Percentiles rank a stretch among this genome's conserved stretches.
These are phyloP conservation scores for Mythimna ferrago DNA, from an alignment of 2,888 invertebrate species.

Conservation along the genomic window DNA sequence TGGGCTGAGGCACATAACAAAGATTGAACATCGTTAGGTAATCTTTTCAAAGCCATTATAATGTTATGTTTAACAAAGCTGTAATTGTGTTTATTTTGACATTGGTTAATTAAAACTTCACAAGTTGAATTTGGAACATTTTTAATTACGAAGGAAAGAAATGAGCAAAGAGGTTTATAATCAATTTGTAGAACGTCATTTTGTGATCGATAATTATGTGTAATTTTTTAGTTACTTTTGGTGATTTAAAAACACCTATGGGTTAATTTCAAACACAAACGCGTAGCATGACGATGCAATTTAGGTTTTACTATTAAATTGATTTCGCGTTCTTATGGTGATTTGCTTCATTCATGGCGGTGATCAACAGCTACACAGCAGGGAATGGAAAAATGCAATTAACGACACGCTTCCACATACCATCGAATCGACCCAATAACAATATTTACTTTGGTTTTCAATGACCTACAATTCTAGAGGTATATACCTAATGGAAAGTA, in stretches of 20 bases:
- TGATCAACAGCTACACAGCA: neutral
- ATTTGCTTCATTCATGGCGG: neutral
- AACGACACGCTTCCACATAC: neutral
- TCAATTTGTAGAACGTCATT: neutral
- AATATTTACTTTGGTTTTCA: conserved; percentile 31
- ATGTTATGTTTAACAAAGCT: conserved; percentile 25
- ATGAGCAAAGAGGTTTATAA: conserved; percentile 25
- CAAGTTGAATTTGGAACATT: conserved; percentile 41
- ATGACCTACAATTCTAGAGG: conserved; percentile 36
- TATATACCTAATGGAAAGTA: conserved; percentile 53
- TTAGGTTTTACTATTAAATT: neutral
- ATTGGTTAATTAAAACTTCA: conserved; percentile 10
- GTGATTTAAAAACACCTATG: neutral
- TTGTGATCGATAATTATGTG: neutral
- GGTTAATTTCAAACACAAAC: neutral
- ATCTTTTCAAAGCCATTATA: conserved; percentile 76
- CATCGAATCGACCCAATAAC: neutral
- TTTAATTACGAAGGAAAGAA: neutral
- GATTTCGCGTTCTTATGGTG: neutral
- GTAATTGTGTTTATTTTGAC: conserved; percentile 37
- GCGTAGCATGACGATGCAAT: neutral
- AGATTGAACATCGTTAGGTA: conserved; percentile 85
- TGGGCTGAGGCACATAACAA: conserved; percentile 90
- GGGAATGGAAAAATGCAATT: conserved; percentile 31
- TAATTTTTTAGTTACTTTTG: neutral